Percentiles rank a stretch among this genome's conserved stretches.
Conservation (phyloP, 2,888 invertebrate genomes). For the Epicampocera succincta region DNA sequence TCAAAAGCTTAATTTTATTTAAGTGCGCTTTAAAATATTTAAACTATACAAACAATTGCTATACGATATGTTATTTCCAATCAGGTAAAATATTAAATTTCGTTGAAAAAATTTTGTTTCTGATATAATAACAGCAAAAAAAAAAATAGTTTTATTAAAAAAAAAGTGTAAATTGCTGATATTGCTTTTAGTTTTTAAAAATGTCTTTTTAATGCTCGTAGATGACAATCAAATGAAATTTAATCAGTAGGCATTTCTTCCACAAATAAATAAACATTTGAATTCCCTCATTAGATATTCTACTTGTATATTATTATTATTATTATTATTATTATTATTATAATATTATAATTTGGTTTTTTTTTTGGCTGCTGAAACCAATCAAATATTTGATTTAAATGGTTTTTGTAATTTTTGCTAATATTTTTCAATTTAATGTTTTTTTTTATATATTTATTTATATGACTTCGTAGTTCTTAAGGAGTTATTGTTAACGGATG, state of each 20-base stretch:
- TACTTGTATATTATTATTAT: neutral
- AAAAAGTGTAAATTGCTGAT: no score
- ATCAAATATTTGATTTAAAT: slow-evolving; percentile 36
- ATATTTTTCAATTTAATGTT: neutral
- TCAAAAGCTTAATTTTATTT: no score
- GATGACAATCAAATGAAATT: neutral
- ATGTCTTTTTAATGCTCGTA: slow-evolving; percentile 18
- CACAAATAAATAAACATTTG: neutral
- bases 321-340: no score
- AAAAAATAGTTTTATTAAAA: no score
- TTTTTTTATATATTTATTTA: no score
- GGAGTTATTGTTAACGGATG: slow-evolving; percentile 28
- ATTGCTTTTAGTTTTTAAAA: neutral
- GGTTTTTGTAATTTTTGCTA: slow-evolving; percentile 7
- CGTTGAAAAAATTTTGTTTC: slow-evolving; percentile 1
- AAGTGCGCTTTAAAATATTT: neutral
- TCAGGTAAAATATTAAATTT: slow-evolving; percentile 50
- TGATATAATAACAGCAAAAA: neutral
- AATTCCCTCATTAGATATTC: slow-evolving; percentile 1
- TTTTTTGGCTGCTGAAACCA: slow-evolving; percentile 62
- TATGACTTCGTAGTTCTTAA: slow-evolving; percentile 6
- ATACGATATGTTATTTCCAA: slow-evolving; percentile 65
- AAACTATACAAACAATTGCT: slow-evolving; percentile 34
- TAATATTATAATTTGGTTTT: no score
- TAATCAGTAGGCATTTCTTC: slow-evolving; percentile 23